These are phyloP conservation scores for Antennarius maculatus DNA, from an alignment of 2,797 vertebrate species.

Conservation along the genomic window DNA sequence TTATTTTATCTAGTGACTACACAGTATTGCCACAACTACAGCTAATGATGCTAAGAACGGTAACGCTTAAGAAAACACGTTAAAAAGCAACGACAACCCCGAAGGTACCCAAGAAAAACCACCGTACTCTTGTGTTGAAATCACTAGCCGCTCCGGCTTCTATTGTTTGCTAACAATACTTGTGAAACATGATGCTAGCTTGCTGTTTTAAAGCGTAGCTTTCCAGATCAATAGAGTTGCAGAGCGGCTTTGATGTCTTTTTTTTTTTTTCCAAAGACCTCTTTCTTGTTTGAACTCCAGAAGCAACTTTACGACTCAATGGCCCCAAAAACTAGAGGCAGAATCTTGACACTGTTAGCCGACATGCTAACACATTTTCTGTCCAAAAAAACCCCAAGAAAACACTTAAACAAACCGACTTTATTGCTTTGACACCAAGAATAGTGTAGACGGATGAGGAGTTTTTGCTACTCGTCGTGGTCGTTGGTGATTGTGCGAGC, in stretches of 20 bases:
- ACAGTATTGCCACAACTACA: constrained; percentile 41
- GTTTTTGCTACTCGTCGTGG: constrained; percentile 12
- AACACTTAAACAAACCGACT: constrained; percentile 15
- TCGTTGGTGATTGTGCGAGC: background rate
- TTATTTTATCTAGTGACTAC: constrained; percentile 16
- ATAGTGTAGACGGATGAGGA: constrained; percentile 3
- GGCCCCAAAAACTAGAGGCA: background rate
- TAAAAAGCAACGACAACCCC: constrained; percentile 10
- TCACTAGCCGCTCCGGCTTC: background rate
- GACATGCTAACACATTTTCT: constrained; percentile 13
- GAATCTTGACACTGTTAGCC: background rate
- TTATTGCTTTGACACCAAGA: constrained; percentile 51
- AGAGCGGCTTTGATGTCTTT: background rate
- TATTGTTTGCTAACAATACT: background rate
- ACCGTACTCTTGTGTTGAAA: no score
- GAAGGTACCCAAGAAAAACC: no score
- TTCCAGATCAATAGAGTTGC: background rate
- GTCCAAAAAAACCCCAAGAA: background rate
- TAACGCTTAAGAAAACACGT: constrained; percentile 21
- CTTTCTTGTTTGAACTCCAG: no score
- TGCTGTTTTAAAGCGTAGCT: background rate
- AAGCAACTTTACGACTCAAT: no score
- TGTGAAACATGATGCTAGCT: background rate
- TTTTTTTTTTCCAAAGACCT: no score
- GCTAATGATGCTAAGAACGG: constrained; percentile 40